A percentile compares a stretch with the other conserved stretches of the same genome.
Evolutionary conservation across 1,140 invertebrate genomes (phyloP).

Genomic region (Paracyclopina nana): DNA sequence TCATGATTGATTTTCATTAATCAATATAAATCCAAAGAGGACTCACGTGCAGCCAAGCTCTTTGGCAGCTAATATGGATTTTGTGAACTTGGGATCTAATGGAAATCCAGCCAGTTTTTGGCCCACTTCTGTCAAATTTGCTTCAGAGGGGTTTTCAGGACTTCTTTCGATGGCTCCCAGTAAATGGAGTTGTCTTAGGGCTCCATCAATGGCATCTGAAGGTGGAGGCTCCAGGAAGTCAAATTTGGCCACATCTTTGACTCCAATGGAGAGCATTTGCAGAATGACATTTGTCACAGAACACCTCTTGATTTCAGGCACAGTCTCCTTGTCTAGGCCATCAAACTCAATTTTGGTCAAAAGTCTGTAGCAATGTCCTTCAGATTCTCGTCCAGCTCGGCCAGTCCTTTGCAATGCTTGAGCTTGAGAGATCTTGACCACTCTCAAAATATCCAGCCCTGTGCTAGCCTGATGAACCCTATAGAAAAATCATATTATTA

Average conservation of each 20-base stretch:
- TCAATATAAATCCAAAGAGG: constrained; percentile 16
- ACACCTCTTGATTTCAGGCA: constrained; percentile 69
- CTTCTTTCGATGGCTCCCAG: constrained; percentile 52
- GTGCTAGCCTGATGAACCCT: constrained; percentile 52
- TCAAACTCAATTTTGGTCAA: constrained; percentile 52
- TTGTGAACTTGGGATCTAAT: constrained; percentile 70
- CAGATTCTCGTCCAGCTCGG: constrained; percentile 61
- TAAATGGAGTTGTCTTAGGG: constrained; percentile 44
- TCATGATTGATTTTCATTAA: constrained; percentile 12
- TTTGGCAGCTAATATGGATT: constrained; percentile 52
- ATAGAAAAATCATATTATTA: constrained; percentile 12
- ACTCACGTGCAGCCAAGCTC: constrained; percentile 51
- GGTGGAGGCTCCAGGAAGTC: constrained; percentile 77
- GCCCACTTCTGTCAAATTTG: constrained; percentile 53
- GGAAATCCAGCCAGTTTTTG: constrained; percentile 75
- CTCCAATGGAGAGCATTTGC: constrained; percentile 60
- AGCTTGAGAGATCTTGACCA: constrained; percentile 59
- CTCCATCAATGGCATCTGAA: constrained; percentile 34
- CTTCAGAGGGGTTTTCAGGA: constrained; percentile 26
- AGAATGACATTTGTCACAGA: constrained; percentile 51
- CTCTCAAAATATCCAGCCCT: constrained; percentile 61
- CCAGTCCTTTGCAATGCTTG: constrained; percentile 80
- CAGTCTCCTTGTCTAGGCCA: constrained; percentile 41
- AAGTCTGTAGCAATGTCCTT: constrained; percentile 61
- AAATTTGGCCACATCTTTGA: constrained; percentile 54